phyloP scores from a whole-genome alignment of 1,140 invertebrate genomes.

The Procambarus virginalis region DNA sequence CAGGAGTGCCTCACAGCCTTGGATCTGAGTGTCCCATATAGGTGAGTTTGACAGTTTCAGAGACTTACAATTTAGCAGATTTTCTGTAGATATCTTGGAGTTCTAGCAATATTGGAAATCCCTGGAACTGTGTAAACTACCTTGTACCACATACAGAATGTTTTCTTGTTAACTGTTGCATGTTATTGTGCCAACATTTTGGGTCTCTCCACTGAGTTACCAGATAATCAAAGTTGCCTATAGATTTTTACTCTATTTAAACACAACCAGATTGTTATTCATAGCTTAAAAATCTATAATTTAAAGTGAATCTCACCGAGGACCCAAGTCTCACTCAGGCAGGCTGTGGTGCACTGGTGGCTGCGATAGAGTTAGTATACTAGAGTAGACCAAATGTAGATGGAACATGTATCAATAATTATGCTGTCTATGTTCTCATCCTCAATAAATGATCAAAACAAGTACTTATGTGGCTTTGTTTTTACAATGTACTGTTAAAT shows the following conservation, averaged over 20 bases:
- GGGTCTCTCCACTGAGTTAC: slow-evolving; percentile 60
- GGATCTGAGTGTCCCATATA: slow-evolving; percentile 53
- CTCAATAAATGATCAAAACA: slow-evolving; percentile 68
- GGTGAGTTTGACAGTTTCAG: slow-evolving; percentile 43
- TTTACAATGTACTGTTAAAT: not conserved
- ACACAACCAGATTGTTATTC: slow-evolving; percentile 64
- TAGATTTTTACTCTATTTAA: slow-evolving; percentile 67
- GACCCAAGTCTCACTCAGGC: slow-evolving; percentile 59
- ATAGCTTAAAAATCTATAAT: slow-evolving; percentile 58
- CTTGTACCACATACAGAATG: slow-evolving; percentile 59
- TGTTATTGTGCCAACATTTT: slow-evolving; percentile 67
- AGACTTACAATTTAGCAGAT: slow-evolving; percentile 48
- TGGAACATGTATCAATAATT: slow-evolving; percentile 68
- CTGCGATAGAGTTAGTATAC: slow-evolving; percentile 66
- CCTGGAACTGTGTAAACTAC: slow-evolving; percentile 45
- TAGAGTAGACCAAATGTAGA: slow-evolving; percentile 66
- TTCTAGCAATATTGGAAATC: slow-evolving; percentile 46
- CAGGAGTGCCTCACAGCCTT: slow-evolving; percentile 60
- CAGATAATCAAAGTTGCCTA: slow-evolving; percentile 67
- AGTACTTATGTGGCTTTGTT: not conserved
- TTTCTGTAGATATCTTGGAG: slow-evolving; percentile 61
- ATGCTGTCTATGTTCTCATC: slow-evolving; percentile 68
- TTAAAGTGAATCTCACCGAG: slow-evolving; percentile 60
- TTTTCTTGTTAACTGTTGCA: slow-evolving; percentile 68
- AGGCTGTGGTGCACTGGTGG: slow-evolving; percentile 62